These are phyloP conservation scores for Acholoe squamosa DNA, from an alignment of 2,888 invertebrate species.

Conservation along the genomic window DNA sequence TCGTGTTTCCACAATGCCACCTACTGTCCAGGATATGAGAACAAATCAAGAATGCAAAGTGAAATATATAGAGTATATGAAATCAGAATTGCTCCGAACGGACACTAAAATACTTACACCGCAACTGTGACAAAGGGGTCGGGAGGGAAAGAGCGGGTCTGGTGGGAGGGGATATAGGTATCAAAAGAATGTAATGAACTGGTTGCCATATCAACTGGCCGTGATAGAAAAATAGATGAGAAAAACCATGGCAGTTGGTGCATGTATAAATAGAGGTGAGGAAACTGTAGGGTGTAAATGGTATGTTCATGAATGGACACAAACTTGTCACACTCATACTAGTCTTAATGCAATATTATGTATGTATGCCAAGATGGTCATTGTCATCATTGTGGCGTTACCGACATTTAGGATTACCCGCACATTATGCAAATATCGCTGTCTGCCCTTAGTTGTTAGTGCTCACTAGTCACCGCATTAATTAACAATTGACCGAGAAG, in stretches of 20 bases:
- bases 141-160: not conserved
- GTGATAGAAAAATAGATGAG: no score
- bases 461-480: constrained; percentile 3
- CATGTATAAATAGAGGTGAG: not conserved
- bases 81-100: not conserved
- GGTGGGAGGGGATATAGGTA: not conserved
- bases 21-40: not conserved
- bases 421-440: not conserved
- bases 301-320: not conserved
- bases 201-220: not conserved
- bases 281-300: no score
- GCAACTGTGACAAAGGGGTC: not conserved
- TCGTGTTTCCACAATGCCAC: not conserved
- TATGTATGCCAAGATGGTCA: not conserved
- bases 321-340: not conserved
- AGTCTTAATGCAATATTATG: not conserved
- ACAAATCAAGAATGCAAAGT: no score
- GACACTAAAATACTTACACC: constrained; percentile 32
- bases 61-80: not conserved
- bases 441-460: not conserved
- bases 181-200: no score
- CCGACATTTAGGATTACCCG: not conserved
- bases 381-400: not conserved
- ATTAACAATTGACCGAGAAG: not conserved
- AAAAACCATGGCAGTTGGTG: constrained; percentile 26